Conservation (phyloP, 2,113 vertebrate genomes). For the Hirundichthys speculiger region DNA sequence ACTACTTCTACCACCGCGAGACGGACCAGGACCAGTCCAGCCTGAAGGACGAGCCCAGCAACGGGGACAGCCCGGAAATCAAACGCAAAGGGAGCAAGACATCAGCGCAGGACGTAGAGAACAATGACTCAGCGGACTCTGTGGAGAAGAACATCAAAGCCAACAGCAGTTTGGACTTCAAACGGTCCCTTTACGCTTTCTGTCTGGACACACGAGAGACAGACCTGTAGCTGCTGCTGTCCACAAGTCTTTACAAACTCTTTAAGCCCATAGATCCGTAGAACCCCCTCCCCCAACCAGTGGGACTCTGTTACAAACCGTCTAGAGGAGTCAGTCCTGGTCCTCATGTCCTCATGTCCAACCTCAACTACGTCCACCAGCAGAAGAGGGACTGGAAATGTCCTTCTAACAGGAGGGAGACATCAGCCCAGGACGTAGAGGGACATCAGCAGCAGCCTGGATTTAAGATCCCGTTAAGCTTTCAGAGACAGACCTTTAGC, state of each 20-base stretch:
- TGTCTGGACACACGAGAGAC: slow-evolving; percentile 94
- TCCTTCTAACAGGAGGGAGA: too few relatives aligned
- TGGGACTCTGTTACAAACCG: too few relatives aligned
- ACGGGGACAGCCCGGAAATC: slow-evolving; percentile 73
- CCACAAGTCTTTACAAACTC: too few relatives aligned
- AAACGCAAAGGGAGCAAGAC: slow-evolving; percentile 82
- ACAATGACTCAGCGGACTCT: slow-evolving; percentile 44
- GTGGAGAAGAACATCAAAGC: slow-evolving; percentile 89
- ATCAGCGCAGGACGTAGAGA: slow-evolving; percentile 72
- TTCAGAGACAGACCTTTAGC: too few relatives aligned
- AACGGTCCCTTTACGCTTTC: slow-evolving; percentile 91
- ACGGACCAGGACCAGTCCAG: slow-evolving; percentile 90
- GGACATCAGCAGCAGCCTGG: too few relatives aligned
- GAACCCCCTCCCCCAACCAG: slow-evolving; percentile 4
- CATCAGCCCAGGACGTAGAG: too few relatives aligned
- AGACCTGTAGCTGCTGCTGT: slow-evolving; percentile 88
- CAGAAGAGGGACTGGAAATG: too few relatives aligned
- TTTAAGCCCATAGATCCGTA: slow-evolving; percentile 12
- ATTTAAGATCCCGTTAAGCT: too few relatives aligned
- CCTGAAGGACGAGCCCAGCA: slow-evolving; percentile 86
- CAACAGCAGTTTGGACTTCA: slow-evolving; percentile 89
- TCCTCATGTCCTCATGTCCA: too few relatives aligned
- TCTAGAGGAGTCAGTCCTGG: neutral
- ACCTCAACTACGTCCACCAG: too few relatives aligned
- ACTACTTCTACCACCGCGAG: slow-evolving; percentile 97